phyloP scores from a whole-genome alignment of 2,888 invertebrate species.

The Lissocephala sabroskyi region DNA sequence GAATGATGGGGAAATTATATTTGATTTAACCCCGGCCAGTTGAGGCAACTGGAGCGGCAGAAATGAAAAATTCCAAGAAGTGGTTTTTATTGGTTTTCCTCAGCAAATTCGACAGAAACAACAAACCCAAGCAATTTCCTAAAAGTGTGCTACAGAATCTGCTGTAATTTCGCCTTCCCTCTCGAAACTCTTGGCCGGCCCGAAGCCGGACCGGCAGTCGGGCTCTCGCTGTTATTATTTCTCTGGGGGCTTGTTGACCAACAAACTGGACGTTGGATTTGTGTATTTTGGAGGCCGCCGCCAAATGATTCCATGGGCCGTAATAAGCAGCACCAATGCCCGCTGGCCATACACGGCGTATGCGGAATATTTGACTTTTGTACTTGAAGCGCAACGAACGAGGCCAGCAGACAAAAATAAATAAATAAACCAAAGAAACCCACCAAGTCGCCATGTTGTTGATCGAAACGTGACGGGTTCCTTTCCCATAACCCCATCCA shows the following conservation, averaged over 20 bases:
- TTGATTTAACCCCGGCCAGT: slow-evolving; percentile 6
- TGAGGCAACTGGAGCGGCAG: not conserved
- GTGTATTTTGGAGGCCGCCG: slow-evolving; percentile 19
- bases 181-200: too few species aligned
- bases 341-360: slow-evolving; percentile 42
- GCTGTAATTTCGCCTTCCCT: too few species aligned
- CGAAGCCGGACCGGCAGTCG: too few species aligned
- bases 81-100: slow-evolving; percentile 10
- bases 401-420: slow-evolving; percentile 34
- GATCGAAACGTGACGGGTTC: slow-evolving; percentile 56
- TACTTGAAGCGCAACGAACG: slow-evolving; percentile 36
- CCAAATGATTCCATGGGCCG: too few species aligned
- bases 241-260: slow-evolving; percentile 7
- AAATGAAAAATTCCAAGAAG: not conserved
- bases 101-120: not conserved
- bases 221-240: not conserved
- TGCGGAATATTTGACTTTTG: slow-evolving; percentile 53
- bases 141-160: slow-evolving; percentile 48
- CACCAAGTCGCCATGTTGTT: slow-evolving; percentile 41
- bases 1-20: slow-evolving; percentile 7
- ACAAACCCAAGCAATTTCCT: slow-evolving; percentile 28
- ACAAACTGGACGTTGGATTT: slow-evolving; percentile 20
- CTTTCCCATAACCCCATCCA: too few species aligned
- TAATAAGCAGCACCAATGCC: not conserved
- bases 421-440: slow-evolving; percentile 32